phyloP scores from a whole-genome alignment of 2,113 vertebrate species.

The Pterocles burchelli region DNA sequence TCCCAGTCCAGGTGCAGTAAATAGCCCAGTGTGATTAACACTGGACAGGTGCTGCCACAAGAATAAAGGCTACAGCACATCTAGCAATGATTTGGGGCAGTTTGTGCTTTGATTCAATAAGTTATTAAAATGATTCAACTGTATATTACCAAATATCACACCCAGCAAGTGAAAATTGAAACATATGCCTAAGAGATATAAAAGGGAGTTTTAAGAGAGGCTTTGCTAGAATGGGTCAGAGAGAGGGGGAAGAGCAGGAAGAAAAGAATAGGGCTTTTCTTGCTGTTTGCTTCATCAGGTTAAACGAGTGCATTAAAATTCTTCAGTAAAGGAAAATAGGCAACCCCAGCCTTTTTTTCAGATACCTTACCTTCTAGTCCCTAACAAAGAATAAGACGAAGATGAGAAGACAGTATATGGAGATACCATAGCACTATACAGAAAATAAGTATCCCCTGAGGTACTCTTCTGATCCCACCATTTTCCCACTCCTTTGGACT shows the following conservation, averaged over 20 bases:
- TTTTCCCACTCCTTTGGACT: background rate
- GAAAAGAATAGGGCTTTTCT: background rate
- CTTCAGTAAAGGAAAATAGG: background rate
- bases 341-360: background rate
- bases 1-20: background rate
- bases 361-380: background rate
- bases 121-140: slow-evolving; percentile 46
- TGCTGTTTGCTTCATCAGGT: background rate
- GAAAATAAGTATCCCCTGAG: background rate
- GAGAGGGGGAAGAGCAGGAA: background rate
- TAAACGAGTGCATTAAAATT: background rate
- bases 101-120: slow-evolving; percentile 46
- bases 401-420: background rate
- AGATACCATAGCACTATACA: background rate
- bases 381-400: background rate
- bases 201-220: slow-evolving; percentile 30
- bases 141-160: slow-evolving; percentile 53
- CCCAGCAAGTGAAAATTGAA: slow-evolving; percentile 60
- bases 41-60: background rate
- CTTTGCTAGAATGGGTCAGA: slow-evolving; percentile 3
- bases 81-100: background rate
- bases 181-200: slow-evolving; percentile 58
- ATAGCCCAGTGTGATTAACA: background rate
- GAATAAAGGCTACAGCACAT: background rate
- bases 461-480: background rate